Conservation (phyloP, 35 echinoderm and acorn worm genomes). For the Heliocidaris tuberculata region DNA sequence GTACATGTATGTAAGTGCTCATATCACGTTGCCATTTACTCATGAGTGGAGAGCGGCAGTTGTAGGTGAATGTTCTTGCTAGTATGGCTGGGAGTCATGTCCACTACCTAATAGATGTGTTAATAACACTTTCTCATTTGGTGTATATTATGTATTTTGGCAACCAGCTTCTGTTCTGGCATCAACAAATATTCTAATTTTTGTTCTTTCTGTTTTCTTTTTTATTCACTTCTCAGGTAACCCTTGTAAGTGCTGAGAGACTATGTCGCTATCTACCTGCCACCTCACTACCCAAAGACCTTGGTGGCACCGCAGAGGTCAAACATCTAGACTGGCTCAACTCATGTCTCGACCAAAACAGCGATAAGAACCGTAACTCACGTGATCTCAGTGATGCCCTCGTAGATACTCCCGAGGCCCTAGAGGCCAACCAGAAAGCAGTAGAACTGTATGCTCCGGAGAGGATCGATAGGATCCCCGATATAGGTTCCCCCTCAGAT, state of each 20-base stretch:
- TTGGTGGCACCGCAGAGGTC: constrained; percentile 72
- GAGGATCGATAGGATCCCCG: constrained; percentile 42
- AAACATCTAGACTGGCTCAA: constrained; percentile 94
- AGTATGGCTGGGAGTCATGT: not conserved
- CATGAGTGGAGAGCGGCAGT: not conserved
- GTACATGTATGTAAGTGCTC: not conserved
- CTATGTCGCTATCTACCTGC: constrained; percentile 84
- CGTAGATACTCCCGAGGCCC: constrained; percentile 59
- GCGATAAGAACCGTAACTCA: constrained; percentile 88
- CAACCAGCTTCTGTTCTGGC: no score
- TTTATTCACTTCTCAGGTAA: constrained; percentile 65
- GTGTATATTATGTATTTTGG: not conserved
- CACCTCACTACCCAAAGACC: constrained; percentile 81
- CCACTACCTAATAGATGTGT: no score
- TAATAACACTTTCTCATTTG: not conserved
- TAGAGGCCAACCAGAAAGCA: constrained; percentile 88
- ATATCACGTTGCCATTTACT: not conserved
- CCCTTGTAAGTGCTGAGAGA: constrained; percentile 87
- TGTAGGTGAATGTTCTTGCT: not conserved
- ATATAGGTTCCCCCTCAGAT: constrained; percentile 2
- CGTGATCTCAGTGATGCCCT: constrained; percentile 77
- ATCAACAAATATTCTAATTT: not conserved
- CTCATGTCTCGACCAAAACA: constrained; percentile 71
- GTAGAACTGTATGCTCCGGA: constrained; percentile 77
- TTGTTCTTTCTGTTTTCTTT: constrained; percentile 33